phyloP scores from a whole-genome alignment of 1,140 invertebrate species.

The Pararge aegeria region DNA sequence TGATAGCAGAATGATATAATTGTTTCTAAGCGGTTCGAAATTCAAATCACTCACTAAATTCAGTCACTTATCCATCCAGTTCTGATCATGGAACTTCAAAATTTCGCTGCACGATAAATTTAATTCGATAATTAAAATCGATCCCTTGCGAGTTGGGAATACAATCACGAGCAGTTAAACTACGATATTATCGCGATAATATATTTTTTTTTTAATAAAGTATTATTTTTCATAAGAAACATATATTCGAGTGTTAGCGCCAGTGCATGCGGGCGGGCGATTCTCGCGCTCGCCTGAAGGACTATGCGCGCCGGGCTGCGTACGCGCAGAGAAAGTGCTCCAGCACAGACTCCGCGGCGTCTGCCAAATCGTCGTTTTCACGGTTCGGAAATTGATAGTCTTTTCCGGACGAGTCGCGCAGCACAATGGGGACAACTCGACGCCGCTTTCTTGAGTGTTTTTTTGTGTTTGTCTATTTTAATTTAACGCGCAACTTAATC shows the following conservation, averaged over 20 bases:
- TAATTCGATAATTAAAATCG: too few relatives aligned
- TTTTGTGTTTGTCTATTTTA: constrained; percentile 26
- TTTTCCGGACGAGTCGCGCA: constrained; percentile 63
- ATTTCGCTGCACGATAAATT: too few relatives aligned
- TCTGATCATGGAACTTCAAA: background rate
- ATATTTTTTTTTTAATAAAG: constrained; percentile 3
- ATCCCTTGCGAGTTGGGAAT: too few relatives aligned
- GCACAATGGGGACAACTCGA: constrained; percentile 40
- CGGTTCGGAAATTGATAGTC: constrained; percentile 66
- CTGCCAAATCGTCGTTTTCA: constrained; percentile 75
- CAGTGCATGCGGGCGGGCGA: constrained; percentile 46
- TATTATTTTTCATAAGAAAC: constrained; percentile 5
- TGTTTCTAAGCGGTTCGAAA: background rate
- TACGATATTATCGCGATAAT: background rate
- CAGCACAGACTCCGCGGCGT: constrained; percentile 71
- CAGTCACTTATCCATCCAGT: constrained; percentile 6
- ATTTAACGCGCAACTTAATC: constrained; percentile 21
- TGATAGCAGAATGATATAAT: constrained; percentile 22
- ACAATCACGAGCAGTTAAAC: background rate
- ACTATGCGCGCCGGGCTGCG: constrained; percentile 52
- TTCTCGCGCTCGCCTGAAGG: constrained; percentile 53
- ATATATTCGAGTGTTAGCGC: constrained; percentile 11
- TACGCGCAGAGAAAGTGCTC: constrained; percentile 72
- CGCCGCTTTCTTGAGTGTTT: constrained; percentile 34
- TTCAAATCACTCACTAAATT: constrained; percentile 19